These are phyloP conservation scores for Pelmatolapia mariae DNA, from an alignment of 2,113 vertebrate species.

Conservation along the genomic window DNA sequence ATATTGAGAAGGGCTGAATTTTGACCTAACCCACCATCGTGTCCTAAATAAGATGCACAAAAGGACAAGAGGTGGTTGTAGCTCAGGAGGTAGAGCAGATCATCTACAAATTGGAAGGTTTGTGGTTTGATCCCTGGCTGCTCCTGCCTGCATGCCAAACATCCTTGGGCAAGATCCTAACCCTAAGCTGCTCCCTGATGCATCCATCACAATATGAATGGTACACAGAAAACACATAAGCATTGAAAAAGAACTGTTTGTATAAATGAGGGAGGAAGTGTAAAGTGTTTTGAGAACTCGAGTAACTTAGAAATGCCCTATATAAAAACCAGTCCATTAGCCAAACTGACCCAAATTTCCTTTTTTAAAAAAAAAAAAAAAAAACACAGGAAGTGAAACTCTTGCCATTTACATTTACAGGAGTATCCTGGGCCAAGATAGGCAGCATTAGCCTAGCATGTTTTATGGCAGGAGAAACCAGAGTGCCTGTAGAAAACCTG, in stretches of 20 bases:
- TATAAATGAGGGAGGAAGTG: neutral
- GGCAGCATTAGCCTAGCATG: neutral
- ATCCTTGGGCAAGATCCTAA: neutral
- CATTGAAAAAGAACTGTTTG: neutral
- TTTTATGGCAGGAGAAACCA: neutral
- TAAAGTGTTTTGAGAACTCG: neutral
- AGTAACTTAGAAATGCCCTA: neutral
- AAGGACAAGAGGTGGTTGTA: neutral
- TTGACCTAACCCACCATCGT: neutral
- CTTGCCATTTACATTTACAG: neutral
- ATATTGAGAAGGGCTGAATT: neutral
- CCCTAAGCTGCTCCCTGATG: neutral
- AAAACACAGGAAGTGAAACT: neutral
- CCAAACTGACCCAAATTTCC: neutral
- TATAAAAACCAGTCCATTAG: neutral
- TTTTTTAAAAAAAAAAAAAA: fast-evolving
- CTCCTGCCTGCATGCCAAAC: neutral
- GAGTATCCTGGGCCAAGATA: neutral
- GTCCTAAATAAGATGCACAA: neutral
- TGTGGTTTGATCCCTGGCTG: neutral
- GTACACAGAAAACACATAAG: neutral
- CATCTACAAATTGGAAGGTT: neutral
- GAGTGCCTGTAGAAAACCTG: neutral
- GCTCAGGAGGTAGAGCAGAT: neutral
- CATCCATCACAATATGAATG: neutral